Conservation (phyloP, 2,888 invertebrate genomes). For the Caenorhabditis sp. region DNA sequence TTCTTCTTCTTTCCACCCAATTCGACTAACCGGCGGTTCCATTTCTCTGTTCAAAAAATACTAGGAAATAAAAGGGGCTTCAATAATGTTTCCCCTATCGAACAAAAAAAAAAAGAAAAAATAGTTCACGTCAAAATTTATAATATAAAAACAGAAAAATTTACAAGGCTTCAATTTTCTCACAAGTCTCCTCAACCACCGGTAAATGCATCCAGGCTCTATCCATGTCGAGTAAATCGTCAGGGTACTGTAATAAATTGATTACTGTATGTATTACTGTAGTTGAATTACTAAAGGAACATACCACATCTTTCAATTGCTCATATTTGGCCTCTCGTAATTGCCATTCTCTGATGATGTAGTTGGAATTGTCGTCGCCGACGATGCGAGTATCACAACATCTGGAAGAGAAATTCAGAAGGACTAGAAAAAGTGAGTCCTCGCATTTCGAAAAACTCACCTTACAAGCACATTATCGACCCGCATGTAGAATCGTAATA, state of each 20-base stretch:
- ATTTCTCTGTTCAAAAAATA: not conserved
- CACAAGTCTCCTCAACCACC: constrained; percentile 21
- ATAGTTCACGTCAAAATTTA: not conserved
- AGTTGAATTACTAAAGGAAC: not conserved
- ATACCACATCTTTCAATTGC: constrained; percentile 32
- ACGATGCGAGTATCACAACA: constrained; percentile 63
- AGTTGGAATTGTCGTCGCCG: constrained; percentile 39
- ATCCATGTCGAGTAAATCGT: constrained; percentile 36
- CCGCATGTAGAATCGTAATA: constrained; percentile 88
- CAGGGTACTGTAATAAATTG: constrained; percentile 15
- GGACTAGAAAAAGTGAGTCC: no score
- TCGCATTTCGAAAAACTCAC: constrained; percentile 11
- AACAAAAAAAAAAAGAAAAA: not conserved
- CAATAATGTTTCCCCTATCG: not conserved
- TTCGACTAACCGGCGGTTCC: constrained; percentile 35
- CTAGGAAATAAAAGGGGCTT: not conserved
- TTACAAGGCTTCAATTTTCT: constrained; percentile 5
- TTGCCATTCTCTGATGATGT: constrained; percentile 64
- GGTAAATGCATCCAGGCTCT: constrained; percentile 53
- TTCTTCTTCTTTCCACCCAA: constrained; percentile 22
- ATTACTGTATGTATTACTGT: not conserved
- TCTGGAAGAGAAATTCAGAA: no score
- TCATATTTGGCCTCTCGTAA: constrained; percentile 56
- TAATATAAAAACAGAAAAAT: not conserved
- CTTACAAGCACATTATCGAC: constrained; percentile 88